A percentile compares a stretch with the other conserved stretches of the same genome.
These are phyloP conservation scores for Palaemon carinicauda DNA, from an alignment of 1,140 invertebrate genomes.

Conservation along the genomic window DNA sequence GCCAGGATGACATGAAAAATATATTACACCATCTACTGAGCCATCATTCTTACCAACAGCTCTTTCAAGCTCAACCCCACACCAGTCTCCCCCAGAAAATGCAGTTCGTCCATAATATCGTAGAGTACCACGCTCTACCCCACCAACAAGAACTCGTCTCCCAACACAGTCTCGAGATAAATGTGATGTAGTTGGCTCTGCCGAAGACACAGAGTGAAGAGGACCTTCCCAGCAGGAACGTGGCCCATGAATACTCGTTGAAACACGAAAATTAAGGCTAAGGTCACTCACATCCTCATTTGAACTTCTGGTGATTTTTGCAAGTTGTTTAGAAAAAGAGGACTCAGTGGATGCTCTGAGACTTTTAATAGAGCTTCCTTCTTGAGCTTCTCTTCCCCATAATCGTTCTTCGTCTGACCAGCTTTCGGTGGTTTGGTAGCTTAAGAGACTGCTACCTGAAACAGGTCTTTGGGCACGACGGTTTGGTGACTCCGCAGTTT, in stretches of 20 bases:
- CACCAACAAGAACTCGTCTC: conserved; percentile 67
- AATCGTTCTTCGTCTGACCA: conserved; percentile 23
- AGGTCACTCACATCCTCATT: conserved; percentile 35
- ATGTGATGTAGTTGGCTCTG: not conserved
- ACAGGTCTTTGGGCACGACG: conserved; percentile 10
- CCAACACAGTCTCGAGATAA: conserved; percentile 42
- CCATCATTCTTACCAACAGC: conserved; percentile 95
- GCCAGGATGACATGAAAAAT: conserved; percentile 91
- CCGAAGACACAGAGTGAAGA: not conserved
- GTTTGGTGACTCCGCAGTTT: not conserved
- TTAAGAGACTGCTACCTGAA: not conserved
- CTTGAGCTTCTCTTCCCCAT: conserved; percentile 21
- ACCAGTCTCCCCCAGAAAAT: conserved; percentile 91
- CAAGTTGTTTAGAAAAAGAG: conserved; percentile 54
- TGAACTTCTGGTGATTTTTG: conserved; percentile 47
- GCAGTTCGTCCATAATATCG: conserved; percentile 85
- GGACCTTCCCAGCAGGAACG: conserved; percentile 24
- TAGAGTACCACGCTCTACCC: conserved; percentile 87
- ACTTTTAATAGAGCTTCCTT: not conserved
- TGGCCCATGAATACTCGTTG: not conserved
- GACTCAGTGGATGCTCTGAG: conserved; percentile 30
- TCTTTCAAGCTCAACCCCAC: conserved; percentile 92
- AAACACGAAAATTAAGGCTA: conserved; percentile 14
- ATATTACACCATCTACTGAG: conserved; percentile 83
- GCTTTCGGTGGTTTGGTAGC: not conserved